Evolutionary conservation across 2,113 vertebrate species (phyloP).

Genomic region (Camelus bactrianus): DNA sequence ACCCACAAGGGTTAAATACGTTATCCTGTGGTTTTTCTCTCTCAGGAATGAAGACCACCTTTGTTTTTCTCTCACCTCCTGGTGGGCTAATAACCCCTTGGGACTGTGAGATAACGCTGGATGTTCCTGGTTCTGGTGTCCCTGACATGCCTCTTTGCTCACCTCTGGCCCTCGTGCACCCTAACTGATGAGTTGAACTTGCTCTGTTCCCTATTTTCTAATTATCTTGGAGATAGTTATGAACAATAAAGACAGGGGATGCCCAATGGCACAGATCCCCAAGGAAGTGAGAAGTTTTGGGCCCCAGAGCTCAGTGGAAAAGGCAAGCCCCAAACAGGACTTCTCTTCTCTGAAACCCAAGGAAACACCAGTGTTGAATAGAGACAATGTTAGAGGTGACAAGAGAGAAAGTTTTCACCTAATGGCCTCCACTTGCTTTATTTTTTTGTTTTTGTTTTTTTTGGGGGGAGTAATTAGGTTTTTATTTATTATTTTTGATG

Average conservation of each 20-base stretch:
- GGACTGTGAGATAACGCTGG: neutral
- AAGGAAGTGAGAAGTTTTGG: neutral
- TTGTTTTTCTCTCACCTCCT: slow-evolving; percentile 1
- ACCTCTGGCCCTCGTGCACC: neutral
- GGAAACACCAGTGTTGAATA: neutral
- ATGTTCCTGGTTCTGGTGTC: neutral
- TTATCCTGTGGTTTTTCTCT: slow-evolving; percentile 38
- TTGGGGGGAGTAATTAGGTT: too few relatives aligned
- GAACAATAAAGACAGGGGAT: slow-evolving; percentile 11
- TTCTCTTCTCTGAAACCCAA: slow-evolving; percentile 5
- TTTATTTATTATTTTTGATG: too few relatives aligned
- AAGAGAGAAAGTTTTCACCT: neutral
- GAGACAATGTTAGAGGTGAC: slow-evolving; percentile 32
- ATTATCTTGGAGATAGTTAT: neutral
- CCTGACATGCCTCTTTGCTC: neutral
- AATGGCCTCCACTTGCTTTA: slow-evolving; percentile 34
- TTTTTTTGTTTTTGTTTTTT: too few relatives aligned
- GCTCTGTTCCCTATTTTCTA: neutral
- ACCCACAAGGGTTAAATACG: neutral
- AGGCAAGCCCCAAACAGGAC: neutral
- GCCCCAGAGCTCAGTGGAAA: slow-evolving; percentile 17
- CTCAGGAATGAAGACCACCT: neutral
- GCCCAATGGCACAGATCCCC: neutral
- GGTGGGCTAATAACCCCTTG: neutral
- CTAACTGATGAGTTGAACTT: slow-evolving; percentile 23